Conservation (phyloP, 2,888 invertebrate genomes). For the Eudasyphora cyanicolor region DNA sequence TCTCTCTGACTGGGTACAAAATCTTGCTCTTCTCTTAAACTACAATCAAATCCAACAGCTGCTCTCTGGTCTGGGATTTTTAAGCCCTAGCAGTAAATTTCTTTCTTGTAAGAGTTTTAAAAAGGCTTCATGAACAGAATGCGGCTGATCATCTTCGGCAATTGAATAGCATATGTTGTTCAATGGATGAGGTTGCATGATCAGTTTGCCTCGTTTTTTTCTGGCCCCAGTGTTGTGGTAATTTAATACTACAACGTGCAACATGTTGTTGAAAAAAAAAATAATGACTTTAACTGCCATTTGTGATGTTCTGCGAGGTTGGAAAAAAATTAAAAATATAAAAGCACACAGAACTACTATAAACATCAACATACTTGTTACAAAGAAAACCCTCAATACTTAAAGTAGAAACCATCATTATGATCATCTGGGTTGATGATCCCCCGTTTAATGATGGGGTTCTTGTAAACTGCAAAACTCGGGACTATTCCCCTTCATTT, state of each 20-base stretch:
- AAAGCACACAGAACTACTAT: not conserved
- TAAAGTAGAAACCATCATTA: slow-evolving; percentile 31
- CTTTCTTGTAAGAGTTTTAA: not conserved
- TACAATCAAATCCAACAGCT: slow-evolving; percentile 15
- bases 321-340: not conserved
- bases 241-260: slow-evolving; percentile 30
- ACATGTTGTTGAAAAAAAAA: not conserved
- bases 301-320: not conserved
- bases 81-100: not conserved
- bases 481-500: not conserved
- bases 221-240: slow-evolving; percentile 4
- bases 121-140: not conserved
- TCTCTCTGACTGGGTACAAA: not conserved
- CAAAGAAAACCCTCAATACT: not conserved
- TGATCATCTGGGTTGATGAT: slow-evolving; percentile 58
- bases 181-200: not conserved
- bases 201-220: slow-evolving; percentile 8
- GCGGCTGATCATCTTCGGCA: not conserved
- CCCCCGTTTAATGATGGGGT: slow-evolving; percentile 42
- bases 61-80: not conserved
- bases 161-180: slow-evolving; percentile 16
- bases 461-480: slow-evolving; percentile 39
- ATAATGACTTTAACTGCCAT: slow-evolving; percentile 20
- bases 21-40: not conserved
- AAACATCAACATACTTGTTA: slow-evolving; percentile 15